Evolutionary conservation across 2,797 vertebrate species (phyloP).

Genomic region (Poecilia picta): DNA sequence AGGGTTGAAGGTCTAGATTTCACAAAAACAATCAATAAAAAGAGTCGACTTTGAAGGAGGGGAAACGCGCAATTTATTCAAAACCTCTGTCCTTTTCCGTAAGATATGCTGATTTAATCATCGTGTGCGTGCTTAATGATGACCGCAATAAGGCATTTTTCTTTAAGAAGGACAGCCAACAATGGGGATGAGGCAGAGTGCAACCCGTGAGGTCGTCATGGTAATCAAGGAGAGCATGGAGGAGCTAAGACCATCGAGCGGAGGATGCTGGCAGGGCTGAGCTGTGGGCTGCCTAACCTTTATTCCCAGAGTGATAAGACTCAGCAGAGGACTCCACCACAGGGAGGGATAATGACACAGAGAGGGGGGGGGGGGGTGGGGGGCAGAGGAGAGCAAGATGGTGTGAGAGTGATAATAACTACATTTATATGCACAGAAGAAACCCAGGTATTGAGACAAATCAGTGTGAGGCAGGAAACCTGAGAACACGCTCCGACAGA

Average conservation of each 20-base stretch:
- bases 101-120: conserved; percentile 72
- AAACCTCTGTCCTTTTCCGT: conserved; percentile 29
- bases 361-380: not conserved
- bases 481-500: conserved; percentile 7
- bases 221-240: conserved; percentile 39
- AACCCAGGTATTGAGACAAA: conserved; percentile 30
- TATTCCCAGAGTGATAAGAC: conserved; percentile 42
- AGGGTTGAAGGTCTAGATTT: not conserved
- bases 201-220: conserved; percentile 43
- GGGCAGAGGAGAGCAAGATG: not conserved
- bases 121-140: conserved; percentile 64
- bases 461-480: conserved; percentile 27
- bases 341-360: conserved; percentile 19
- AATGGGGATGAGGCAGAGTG: conserved; percentile 42
- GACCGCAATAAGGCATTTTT: conserved; percentile 58
- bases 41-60: not conserved
- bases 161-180: conserved; percentile 38
- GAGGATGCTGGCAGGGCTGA: conserved; percentile 26
- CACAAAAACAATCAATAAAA: not conserved
- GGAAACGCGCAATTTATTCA: not conserved
- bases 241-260: conserved; percentile 34
- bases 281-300: conserved; percentile 44
- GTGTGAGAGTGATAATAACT: conserved; percentile 44
- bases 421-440: conserved; percentile 39
- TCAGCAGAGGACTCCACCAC: conserved; percentile 24